A percentile compares a stretch with the other conserved stretches of the same genome.
phyloP scores from a whole-genome alignment of 2,888 invertebrate species.

The Trichogramma dendrolimi region DNA sequence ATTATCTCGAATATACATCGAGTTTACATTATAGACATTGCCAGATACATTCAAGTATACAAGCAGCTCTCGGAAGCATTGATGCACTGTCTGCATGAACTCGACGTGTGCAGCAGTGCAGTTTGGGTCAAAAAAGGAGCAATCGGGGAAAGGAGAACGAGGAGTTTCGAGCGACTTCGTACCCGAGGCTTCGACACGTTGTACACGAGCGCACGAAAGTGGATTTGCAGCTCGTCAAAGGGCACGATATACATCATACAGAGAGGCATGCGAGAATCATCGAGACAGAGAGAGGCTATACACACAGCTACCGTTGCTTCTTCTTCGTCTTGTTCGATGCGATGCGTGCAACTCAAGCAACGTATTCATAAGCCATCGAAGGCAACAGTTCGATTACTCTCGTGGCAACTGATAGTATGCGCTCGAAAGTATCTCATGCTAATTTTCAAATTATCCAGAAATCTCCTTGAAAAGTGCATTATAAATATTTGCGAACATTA shows the following conservation, averaged over 20 bases:
- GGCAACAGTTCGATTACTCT: background rate
- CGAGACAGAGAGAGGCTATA: too few relatives aligned
- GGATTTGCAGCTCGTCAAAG: slow-evolving; percentile 17
- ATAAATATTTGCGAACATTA: too few relatives aligned
- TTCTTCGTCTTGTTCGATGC: background rate
- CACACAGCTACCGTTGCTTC: too few relatives aligned
- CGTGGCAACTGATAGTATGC: too few relatives aligned
- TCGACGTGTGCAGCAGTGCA: background rate
- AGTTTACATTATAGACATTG: too few relatives aligned
- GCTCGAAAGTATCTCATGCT: too few relatives aligned
- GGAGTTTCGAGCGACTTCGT: background rate
- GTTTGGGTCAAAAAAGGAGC: background rate
- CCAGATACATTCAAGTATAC: too few relatives aligned
- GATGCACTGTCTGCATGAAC: too few relatives aligned
- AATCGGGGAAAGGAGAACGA: background rate
- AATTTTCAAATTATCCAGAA: too few relatives aligned
- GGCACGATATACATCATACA: background rate
- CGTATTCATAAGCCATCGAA: slow-evolving; percentile 15
- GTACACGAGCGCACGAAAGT: slow-evolving; percentile 9
- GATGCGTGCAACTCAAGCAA: slow-evolving; percentile 8
- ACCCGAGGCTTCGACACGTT: background rate
- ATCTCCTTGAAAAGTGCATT: too few relatives aligned
- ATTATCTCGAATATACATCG: too few relatives aligned
- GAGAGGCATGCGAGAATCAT: slow-evolving; percentile 1
- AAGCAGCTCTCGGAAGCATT: too few relatives aligned